A percentile compares a stretch with the other conserved stretches of the same genome.
phyloP scores from a whole-genome alignment of 2,113 vertebrate species.

The Dipodomys spectabilis region DNA sequence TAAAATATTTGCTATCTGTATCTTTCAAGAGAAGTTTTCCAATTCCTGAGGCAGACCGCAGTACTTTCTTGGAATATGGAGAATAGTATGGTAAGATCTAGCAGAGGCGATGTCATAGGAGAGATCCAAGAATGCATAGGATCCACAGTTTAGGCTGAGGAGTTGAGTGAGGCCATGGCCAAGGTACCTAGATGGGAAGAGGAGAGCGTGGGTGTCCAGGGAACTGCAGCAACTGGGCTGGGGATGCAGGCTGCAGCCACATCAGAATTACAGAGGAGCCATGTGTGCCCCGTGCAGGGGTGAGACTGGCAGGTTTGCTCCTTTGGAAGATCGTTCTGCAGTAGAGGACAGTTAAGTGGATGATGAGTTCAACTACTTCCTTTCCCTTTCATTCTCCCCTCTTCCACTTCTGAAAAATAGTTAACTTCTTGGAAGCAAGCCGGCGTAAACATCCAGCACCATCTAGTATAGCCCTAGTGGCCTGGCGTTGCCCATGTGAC shows the following conservation, averaged over 20 bases:
- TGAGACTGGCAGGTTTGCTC: neutral
- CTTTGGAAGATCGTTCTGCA: neutral
- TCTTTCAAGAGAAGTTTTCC: neutral
- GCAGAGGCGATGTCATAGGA: neutral
- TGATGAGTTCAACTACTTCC: neutral
- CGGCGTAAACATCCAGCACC: neutral
- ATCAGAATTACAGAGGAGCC: neutral
- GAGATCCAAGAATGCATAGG: neutral
- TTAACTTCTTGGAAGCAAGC: neutral
- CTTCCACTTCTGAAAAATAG: conserved; percentile 12
- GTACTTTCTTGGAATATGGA: neutral
- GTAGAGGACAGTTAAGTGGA: no score
- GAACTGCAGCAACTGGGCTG: neutral
- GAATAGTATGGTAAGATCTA: neutral
- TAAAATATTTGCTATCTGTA: neutral
- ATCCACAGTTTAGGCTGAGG: neutral
- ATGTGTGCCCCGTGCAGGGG: neutral
- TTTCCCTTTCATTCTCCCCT: neutral
- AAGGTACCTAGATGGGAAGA: no score
- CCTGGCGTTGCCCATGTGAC: neutral
- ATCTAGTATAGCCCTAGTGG: neutral
- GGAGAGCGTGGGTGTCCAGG: neutral
- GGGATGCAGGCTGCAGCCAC: neutral
- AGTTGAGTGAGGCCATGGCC: neutral
- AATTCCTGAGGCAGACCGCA: neutral